Conservation (phyloP, 2,797 vertebrate species). For the Calcarius lapponicus region DNA sequence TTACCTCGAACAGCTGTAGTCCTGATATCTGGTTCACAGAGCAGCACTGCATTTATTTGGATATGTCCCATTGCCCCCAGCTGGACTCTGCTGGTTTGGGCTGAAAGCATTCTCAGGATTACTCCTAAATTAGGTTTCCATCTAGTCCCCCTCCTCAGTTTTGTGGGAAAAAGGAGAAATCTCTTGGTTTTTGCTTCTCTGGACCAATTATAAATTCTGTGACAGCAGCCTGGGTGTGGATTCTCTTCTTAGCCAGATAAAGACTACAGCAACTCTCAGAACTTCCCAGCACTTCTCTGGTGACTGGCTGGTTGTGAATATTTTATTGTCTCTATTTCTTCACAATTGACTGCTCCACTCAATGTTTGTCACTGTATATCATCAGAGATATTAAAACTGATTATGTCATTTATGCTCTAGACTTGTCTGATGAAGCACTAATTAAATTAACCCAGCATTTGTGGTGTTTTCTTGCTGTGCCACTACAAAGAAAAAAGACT, state of each 20-base stretch:
- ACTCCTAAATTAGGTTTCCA: background rate
- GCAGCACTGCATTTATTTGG: background rate
- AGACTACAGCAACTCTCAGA: fast-evolving
- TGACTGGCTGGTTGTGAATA: background rate
- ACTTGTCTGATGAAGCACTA: background rate
- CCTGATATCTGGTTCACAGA: background rate
- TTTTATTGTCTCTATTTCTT: background rate
- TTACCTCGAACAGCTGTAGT: background rate
- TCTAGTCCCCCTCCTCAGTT: background rate
- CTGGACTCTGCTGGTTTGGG: background rate
- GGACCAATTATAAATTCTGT: background rate
- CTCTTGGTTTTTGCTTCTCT: background rate
- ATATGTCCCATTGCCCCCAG: background rate
- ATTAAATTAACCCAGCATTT: background rate
- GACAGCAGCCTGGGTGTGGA: background rate
- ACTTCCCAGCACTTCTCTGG: background rate
- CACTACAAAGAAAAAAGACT: background rate
- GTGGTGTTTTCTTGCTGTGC: background rate
- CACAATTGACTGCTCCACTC: background rate
- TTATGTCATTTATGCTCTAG: background rate
- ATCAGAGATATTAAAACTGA: background rate
- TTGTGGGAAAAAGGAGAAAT: background rate
- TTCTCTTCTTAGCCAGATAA: background rate
- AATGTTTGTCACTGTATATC: background rate
- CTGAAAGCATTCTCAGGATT: background rate